phyloP scores from a whole-genome alignment of 2,888 invertebrate species.

The Megalurothrips usitatus region DNA sequence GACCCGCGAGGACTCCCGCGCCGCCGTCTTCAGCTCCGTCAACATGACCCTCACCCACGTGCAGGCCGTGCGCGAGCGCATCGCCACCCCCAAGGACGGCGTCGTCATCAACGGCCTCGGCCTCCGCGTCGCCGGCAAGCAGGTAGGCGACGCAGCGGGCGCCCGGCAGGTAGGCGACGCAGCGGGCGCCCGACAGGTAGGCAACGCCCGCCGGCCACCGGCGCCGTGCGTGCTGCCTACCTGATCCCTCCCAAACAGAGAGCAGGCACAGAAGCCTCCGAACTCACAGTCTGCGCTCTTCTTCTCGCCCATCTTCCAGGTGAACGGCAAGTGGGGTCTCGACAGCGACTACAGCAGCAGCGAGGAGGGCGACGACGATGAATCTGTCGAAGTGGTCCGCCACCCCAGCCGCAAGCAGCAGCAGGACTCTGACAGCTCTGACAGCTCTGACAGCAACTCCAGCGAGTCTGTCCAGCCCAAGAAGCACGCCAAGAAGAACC shows the following conservation, averaged over 20 bases:
- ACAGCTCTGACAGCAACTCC: background rate
- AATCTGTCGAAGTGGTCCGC: background rate
- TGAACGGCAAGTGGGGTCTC: background rate
- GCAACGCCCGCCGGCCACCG: too few species aligned
- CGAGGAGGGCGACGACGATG: background rate
- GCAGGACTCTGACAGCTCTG: background rate
- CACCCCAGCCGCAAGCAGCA: conserved; percentile 15
- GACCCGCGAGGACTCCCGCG: conserved; percentile 27
- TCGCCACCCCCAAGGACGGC: conserved; percentile 10
- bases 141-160: background rate
- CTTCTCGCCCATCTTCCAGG: too few species aligned
- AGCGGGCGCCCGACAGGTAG: too few species aligned
- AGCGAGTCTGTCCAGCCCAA: background rate
- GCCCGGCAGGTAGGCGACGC: too few species aligned
- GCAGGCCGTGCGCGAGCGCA: conserved; percentile 2
- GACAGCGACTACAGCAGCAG: conserved; percentile 5
- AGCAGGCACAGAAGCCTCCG: too few species aligned
- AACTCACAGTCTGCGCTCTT: too few species aligned
- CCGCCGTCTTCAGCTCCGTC: conserved; percentile 2
- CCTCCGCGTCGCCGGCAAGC: conserved; percentile 10
- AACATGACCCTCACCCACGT: background rate
- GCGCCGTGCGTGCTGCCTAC: too few species aligned
- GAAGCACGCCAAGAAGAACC: background rate
- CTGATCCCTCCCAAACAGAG: too few species aligned
- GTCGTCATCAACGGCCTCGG: conserved; percentile 15